Base-by-base conservation (phyloP, 2,888 invertebrate species). In the Himalopsyche kuldschensis region DNA sequence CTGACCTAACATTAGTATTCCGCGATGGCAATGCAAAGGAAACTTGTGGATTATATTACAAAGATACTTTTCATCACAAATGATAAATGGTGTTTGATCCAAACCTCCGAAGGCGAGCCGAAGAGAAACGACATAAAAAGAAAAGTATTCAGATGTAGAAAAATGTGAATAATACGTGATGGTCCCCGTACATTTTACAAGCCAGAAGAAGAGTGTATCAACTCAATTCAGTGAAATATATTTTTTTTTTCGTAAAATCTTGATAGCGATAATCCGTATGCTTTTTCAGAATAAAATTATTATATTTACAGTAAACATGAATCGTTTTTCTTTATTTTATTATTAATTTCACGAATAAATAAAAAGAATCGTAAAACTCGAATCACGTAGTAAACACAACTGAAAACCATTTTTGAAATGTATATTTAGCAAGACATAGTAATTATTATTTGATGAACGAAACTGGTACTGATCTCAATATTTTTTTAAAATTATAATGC, bases 101-200 rank as follows among this genome's bases (percentile, higher is more conserved):
- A 80, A 55, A 17, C 46, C 55, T 32, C 55, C 32, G 79, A 48
- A 79, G 20, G 47, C 31, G 80, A 35, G 46, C n/a, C 48, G 80
- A 77, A 8, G 79, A 63, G 30, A 35, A 48, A 63, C 77, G 80
- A 78, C 81, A 80, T 55, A 83, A 82, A 69, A 81, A 84, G 81
- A 85, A 85, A 85, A 82, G 84, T 85, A 85, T 85, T 85, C 85
- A 85, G 82, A 85, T 85, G 84, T 84, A 82, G 85, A 85, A 80
- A 84, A 85, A 85, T 85, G 84, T 76, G 84, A 84, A 85, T 85
- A 84, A 82, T 84, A 85, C 85, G 85, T 85, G 85, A 84, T 81
- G 82, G 75, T 81, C 69, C 80, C 78, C 81, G 76, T 69, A 69
- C 69, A 27, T 69, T 69, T 69, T 30, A 27, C 69, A 4, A 6